phyloP scores from a whole-genome alignment of 2,797 vertebrate genomes.

The Scarus forsteni region DNA sequence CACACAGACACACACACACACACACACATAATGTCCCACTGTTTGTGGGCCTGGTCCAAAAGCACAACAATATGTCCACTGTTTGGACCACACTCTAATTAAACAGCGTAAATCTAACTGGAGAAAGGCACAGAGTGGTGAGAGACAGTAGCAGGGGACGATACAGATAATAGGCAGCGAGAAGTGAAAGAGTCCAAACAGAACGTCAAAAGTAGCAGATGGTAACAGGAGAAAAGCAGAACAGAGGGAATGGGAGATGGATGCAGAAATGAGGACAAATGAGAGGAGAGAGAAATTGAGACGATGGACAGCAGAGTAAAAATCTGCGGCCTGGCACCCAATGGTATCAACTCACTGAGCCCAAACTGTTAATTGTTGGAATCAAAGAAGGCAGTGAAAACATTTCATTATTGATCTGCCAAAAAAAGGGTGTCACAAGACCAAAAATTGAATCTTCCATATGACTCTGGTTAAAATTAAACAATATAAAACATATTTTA shows the following conservation, averaged over 20 bases:
- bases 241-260: slow-evolving; percentile 31
- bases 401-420: background rate
- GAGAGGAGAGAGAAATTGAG: slow-evolving; percentile 46
- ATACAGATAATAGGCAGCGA: slow-evolving; percentile 21
- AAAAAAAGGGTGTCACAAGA: background rate
- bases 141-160: slow-evolving; percentile 38
- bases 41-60: slow-evolving; percentile 59
- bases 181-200: slow-evolving; percentile 31
- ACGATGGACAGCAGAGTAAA: slow-evolving; percentile 45
- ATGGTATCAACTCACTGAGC: slow-evolving; percentile 38
- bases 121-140: slow-evolving; percentile 38
- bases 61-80: slow-evolving; percentile 74
- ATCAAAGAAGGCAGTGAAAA: slow-evolving; percentile 18
- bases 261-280: slow-evolving; percentile 45
- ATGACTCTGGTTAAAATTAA: too few species aligned
- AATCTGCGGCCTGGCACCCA: slow-evolving; percentile 42
- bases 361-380: slow-evolving; percentile 40
- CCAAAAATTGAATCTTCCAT: too few species aligned
- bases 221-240: slow-evolving; percentile 37
- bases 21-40: slow-evolving; percentile 58
- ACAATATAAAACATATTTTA: too few species aligned
- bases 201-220: slow-evolving; percentile 58
- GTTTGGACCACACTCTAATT: slow-evolving; percentile 74
- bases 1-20: slow-evolving; percentile 17
- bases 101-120: slow-evolving; percentile 71